These are phyloP conservation scores for Arothron firmamentum DNA, from an alignment of 2,113 vertebrate genomes.

Conservation along the genomic window DNA sequence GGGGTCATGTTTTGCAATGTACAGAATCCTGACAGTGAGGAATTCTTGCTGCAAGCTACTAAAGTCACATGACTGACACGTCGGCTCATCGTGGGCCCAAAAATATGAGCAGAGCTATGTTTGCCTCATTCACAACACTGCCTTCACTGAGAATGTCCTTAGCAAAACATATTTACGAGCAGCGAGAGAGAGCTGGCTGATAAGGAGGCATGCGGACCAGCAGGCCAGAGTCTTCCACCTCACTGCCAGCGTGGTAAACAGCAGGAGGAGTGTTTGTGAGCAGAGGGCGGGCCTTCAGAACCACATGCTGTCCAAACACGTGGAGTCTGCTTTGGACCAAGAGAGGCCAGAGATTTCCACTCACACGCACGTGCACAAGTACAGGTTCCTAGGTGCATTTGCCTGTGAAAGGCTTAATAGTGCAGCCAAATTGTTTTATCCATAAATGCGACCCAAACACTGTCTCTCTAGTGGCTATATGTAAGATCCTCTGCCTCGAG, in stretches of 20 bases:
- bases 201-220: conserved; percentile 33
- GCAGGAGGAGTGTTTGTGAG: conserved; percentile 43
- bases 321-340: conserved; percentile 27
- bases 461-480: no score
- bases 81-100: conserved; percentile 7
- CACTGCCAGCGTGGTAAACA: conserved; percentile 53
- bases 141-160: conserved; percentile 17
- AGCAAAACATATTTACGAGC: conserved; percentile 48
- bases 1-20: conserved; percentile 7
- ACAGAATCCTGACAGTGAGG: conserved; percentile 7
- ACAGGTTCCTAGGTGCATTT: no score
- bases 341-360: conserved; percentile 1
- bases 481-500: no score
- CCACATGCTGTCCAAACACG: conserved; percentile 47
- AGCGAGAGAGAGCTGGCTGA: conserved; percentile 29
- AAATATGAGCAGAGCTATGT: not conserved
- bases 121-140: conserved; percentile 17
- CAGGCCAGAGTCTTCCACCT: conserved; percentile 42
- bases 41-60: not conserved
- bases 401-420: no score
- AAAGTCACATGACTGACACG: not conserved
- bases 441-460: no score
- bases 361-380: no score
- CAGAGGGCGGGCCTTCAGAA: conserved; percentile 31
- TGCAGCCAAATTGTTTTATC: no score